These are phyloP conservation scores for Zoanthus sansibaricus DNA, from an alignment of 92 coral and sea anemone species.

Conservation along the genomic window DNA sequence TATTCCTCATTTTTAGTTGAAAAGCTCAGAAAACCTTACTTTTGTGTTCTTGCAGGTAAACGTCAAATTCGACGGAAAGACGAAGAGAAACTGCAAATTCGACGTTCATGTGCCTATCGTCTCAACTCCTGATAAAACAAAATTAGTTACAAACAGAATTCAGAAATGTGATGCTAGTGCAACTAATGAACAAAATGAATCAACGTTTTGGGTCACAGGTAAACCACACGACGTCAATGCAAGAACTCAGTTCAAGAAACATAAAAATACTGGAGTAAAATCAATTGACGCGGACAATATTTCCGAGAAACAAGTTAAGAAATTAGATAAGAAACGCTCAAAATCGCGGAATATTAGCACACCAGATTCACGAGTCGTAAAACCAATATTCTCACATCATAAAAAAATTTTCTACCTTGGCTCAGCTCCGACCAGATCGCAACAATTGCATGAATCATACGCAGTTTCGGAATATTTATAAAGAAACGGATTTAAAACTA, in stretches of 20 bases:
- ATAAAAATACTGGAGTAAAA: neutral
- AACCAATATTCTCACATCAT: neutral
- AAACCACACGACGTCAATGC: neutral
- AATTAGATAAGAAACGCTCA: neutral
- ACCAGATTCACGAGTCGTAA: neutral
- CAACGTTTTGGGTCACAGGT: conserved; percentile 27
- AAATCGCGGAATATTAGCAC: neutral
- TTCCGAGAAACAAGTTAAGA: neutral
- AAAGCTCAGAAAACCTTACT: neutral
- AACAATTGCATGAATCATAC: neutral
- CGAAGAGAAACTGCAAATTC: neutral
- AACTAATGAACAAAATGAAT: neutral
- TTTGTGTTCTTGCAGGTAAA: conserved; percentile 7
- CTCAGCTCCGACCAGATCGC: neutral
- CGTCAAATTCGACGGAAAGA: conserved; percentile 26
- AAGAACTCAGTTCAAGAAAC: neutral
- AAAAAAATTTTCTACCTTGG: neutral
- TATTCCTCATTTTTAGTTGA: too few relatives aligned
- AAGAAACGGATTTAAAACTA: too few relatives aligned
- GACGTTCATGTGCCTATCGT: conserved; percentile 20
- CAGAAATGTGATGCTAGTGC: neutral
- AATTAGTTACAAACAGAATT: neutral
- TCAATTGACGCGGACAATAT: neutral
- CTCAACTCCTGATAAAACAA: neutral
- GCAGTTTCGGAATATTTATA: conserved; percentile 9